These are phyloP conservation scores for Dysmachus trigonus DNA, from an alignment of 2,888 invertebrate species.

Conservation along the genomic window DNA sequence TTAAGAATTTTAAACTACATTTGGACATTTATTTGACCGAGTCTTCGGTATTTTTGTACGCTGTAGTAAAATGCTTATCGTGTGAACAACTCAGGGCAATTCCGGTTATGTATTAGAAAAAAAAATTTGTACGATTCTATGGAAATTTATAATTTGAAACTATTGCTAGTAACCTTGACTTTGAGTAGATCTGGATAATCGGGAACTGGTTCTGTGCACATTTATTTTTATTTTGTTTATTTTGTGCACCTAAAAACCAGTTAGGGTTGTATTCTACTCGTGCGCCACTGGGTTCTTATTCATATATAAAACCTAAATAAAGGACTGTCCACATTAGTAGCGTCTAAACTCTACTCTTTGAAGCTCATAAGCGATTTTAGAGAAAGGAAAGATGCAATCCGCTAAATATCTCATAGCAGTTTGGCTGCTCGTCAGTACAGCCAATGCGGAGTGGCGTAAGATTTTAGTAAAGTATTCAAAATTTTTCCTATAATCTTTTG, in stretches of 20 bases:
- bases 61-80: background rate
- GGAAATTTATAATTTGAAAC: background rate
- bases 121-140: background rate
- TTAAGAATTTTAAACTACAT: background rate
- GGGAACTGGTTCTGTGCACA: conserved; percentile 50
- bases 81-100: background rate
- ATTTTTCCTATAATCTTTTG: background rate
- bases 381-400: background rate
- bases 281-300: background rate
- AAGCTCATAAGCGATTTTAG: background rate
- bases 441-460: background rate
- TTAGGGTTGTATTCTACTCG: background rate
- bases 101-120: background rate
- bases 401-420: background rate
- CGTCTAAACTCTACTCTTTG: background rate
- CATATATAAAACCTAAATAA: background rate
- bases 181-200: conserved; percentile 50
- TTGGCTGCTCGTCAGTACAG: background rate
- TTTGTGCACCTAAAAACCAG: background rate
- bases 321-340: background rate
- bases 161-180: background rate
- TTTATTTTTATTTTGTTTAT: background rate
- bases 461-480: background rate
- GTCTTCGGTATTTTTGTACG: background rate
- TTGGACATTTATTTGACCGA: background rate